Evolutionary conservation across 2,888 invertebrate species (phyloP).

Genomic region (Dasysyrphus albostriatus): DNA sequence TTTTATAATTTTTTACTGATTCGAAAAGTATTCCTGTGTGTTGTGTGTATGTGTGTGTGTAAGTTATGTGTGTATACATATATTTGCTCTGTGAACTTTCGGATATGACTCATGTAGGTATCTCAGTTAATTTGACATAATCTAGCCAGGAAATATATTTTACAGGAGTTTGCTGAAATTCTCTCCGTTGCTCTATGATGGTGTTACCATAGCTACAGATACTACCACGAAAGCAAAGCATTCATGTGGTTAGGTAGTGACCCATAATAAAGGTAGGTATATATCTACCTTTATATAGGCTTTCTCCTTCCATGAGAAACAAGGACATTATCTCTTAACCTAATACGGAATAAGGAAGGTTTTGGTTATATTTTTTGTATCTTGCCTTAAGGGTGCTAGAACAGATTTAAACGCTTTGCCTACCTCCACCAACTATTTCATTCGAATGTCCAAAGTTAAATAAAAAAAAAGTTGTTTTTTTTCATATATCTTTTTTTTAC

Average conservation of each 20-base stretch:
- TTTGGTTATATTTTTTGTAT: not conserved
- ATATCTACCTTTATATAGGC: not conserved
- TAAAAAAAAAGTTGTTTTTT: not conserved
- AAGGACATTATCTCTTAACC: conserved; percentile 51
- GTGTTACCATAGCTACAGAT: not conserved
- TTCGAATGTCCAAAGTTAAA: conserved; percentile 5
- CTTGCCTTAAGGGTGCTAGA: conserved; percentile 18
- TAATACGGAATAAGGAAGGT: conserved; percentile 30
- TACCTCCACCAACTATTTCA: conserved; percentile 33
- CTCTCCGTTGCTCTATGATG: not conserved
- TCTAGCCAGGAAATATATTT: conserved; percentile 68
- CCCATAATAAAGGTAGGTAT: conserved; percentile 10
- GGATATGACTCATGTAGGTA: conserved; percentile 70
- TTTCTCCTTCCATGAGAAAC: conserved; percentile 20
- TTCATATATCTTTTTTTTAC: not conserved
- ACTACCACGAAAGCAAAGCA: conserved; percentile 26
- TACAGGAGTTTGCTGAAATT: conserved; percentile 68
- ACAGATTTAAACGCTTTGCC: conserved; percentile 27
- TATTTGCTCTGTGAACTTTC: conserved; percentile 51
- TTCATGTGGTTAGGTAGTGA: conserved; percentile 30
- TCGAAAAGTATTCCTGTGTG: not conserved
- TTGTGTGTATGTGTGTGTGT: not conserved
- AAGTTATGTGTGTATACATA: too few species aligned
- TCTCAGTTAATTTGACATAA: conserved; percentile 74
- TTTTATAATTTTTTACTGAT: conserved; percentile 10